Evolutionary conservation across 2,888 invertebrate species (phyloP).

Genomic region (Melanostoma mellinum): DNA sequence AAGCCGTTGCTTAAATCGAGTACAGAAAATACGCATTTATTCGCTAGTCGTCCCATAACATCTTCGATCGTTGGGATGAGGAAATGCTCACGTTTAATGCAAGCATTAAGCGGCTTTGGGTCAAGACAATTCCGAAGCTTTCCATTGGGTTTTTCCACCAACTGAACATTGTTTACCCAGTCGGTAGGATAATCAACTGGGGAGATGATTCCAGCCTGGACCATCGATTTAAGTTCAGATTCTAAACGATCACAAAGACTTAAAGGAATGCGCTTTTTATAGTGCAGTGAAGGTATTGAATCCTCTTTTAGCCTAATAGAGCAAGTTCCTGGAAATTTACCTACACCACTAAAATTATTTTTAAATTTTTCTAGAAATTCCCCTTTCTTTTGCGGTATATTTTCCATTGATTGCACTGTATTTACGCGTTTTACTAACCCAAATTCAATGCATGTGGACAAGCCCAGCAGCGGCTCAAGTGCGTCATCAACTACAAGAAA

Average conservation of each 20-base stretch:
- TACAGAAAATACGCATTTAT: too few species aligned
- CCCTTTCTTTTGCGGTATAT: not conserved
- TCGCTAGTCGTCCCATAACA: constrained; percentile 51
- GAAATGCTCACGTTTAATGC: constrained; percentile 72
- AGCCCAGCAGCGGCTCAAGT: constrained; percentile 27
- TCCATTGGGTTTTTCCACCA: too few species aligned
- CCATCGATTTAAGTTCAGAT: too few species aligned
- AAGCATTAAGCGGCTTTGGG: constrained; percentile 62
- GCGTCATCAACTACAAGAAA: constrained; percentile 41
- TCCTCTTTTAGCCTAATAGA: constrained; percentile 47
- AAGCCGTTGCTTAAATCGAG: too few species aligned
- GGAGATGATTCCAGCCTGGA: too few species aligned
- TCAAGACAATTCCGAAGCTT: constrained; percentile 76
- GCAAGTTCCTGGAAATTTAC: constrained; percentile 27
- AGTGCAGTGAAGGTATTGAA: constrained; percentile 42
- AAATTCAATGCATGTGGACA: constrained; percentile 27
- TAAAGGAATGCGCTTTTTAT: too few species aligned
- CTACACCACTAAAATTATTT: constrained; percentile 4
- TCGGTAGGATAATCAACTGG: constrained; percentile 56
- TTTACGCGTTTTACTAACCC: constrained; percentile 30
- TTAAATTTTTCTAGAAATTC: constrained; percentile 16
- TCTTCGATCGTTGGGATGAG: constrained; percentile 74
- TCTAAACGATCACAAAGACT: too few species aligned
- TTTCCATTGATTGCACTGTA: constrained; percentile 19
- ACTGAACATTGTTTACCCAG: too few species aligned